Base-by-base conservation (phyloP, 2,888 invertebrate species). In the Synergus laeviventris region DNA sequence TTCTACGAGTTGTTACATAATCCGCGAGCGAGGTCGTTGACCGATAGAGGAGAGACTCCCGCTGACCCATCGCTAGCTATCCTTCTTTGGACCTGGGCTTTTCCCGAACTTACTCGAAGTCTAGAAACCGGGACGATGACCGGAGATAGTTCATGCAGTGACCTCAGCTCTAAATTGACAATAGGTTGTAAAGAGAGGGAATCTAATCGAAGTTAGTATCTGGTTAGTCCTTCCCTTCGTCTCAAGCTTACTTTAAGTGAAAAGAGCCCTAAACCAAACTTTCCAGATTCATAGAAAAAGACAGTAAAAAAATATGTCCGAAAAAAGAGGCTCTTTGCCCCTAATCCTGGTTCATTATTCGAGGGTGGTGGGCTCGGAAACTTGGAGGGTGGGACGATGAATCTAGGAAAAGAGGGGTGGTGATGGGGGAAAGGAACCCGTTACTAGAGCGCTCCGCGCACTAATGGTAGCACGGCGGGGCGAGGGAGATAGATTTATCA, bases 361-460 rank as follows among this genome's bases (percentile, higher is more conserved):
- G 80, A 74, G 76, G 78, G 76, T 60, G 73, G 60, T 49, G 61
- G 75, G 18, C 45, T 31, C 24, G 70, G 16, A 73, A 74, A 49
- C 61, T 59, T 60, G 74, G 62, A 76, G 45, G 75, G 62, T 49
- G 79, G 76, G 70, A 75, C 56, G 74, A 38, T 74, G 74, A 75
- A 79, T 75, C 64, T 76, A 74, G 74, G 73, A 54, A 87, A 87
- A 89, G 86, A 91, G 92, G 91, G 92, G 92, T 92, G 92, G 91
- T 91, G 66, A 70, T 31, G 80, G 81, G 83, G 86, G 86, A 85
- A 83, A 86, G 85, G 87, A 88, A 89, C 87, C 89, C 89, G 89
- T 89, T 89, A 89, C 88, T 87, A 84, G 86, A 88, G 86, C 87
- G 61, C 45, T 75, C 45, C 14, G 74, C 59, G 79, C 86, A 89